Evolutionary conservation across 1,140 invertebrate genomes (phyloP), one percentile per base, ranked within the genome.

Genomic region (Apis florea): DNA sequence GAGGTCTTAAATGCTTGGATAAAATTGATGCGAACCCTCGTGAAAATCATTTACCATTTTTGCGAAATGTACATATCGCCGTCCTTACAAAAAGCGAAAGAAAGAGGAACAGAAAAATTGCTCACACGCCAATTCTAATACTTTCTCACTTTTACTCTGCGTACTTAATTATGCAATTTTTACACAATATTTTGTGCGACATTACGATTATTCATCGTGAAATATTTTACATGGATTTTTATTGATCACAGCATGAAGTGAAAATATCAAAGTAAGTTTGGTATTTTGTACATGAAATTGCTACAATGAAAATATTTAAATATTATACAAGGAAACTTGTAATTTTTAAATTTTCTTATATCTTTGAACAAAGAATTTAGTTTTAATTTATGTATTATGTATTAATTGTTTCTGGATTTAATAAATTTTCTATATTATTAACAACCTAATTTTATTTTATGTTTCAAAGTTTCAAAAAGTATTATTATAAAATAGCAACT

Each of bases 21-120:
- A 64, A 79, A 72, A 40, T 40, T 40, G 31, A 40, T 40, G 21
- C 21, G 31, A 19, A 19, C 3, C 15, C 21, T 67, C 24, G 21
- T 26, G 70, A 53, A 81, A 81, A 66, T 81, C 21, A 67, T 68
- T 67, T 24, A 24, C 72, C 63, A 67, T 67, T 53, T 58, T 75
- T 40, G 3, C 17, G 26, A 51, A 11, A 24, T n/a, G 26, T 13
- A 12, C 11, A 11, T n/a, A 8, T 47, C 26, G 0, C 11, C 8
- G 8, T 8, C 2, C n/a, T 12, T n/a, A 15, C 9, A 24, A 54
- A 40, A 40, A 40, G 31, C 17, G 19, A 49, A 31, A 26, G 15
- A 49, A 70, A 31, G n/a, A 13, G 54, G 56, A 61, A 8, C 19
- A 4, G 5, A 8, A 76, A 66, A 31, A 31, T 31, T 31, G 17